Evolutionary conservation across 2,113 vertebrate species (phyloP).

Genomic region (Brienomyrus longianalis): DNA sequence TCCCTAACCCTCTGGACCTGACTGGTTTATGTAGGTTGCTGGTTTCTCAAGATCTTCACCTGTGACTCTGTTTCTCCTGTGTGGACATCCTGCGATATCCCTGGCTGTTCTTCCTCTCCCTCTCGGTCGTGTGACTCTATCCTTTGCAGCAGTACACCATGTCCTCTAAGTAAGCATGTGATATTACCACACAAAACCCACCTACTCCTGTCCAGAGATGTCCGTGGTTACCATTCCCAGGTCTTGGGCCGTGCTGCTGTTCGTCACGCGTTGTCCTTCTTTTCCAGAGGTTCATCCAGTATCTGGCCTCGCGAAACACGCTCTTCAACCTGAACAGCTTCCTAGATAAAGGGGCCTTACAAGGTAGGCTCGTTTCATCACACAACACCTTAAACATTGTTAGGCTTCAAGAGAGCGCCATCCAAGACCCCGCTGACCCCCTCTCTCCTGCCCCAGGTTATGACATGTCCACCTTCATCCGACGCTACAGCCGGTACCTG

Average conservation of each 20-base stretch:
- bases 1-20: not conserved
- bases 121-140: not conserved
- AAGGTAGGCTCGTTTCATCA: slow-evolving; percentile 61
- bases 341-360: slow-evolving; percentile 82
- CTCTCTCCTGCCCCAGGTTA: slow-evolving; percentile 64
- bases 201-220: not conserved
- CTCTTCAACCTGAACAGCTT: slow-evolving; percentile 93
- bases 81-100: not conserved
- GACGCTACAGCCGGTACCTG: slow-evolving; percentile 88
- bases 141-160: not conserved
- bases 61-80: not conserved
- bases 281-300: slow-evolving; percentile 81
- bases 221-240: not conserved
- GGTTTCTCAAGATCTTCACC: not conserved
- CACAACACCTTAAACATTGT: not conserved
- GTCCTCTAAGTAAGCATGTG: not conserved
- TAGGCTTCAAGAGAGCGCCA: not conserved
- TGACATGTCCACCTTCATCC: slow-evolving; percentile 92
- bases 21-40: not conserved
- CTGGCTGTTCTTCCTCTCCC: not conserved
- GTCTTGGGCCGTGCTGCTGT: not conserved
- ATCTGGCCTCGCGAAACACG: slow-evolving; percentile 82
- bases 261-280: not conserved
- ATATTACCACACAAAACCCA: not conserved
- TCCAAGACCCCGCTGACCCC: not conserved